These are phyloP conservation scores for Acanthopleura granulata DNA, from an alignment of 2,888 invertebrate genomes.

Conservation along the genomic window DNA sequence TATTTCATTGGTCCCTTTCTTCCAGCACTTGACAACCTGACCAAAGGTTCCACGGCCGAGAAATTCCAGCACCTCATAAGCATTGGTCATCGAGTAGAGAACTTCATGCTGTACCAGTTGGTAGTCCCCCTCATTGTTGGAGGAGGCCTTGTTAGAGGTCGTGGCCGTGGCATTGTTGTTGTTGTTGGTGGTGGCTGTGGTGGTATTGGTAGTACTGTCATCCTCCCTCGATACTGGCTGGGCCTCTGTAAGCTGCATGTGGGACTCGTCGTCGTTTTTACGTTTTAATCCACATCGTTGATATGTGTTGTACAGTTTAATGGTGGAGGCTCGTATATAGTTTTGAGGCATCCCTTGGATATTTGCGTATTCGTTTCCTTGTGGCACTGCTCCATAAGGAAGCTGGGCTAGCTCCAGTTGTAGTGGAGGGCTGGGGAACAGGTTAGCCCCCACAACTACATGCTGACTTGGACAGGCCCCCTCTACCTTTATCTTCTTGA, in stretches of 20 bases:
- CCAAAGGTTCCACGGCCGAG: conserved; percentile 99
- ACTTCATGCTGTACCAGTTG: conserved; percentile 98
- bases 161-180: conserved; percentile 41
- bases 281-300: conserved; percentile 71
- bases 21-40: conserved; percentile 99
- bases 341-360: conserved; percentile 69
- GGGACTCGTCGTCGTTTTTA: conserved; percentile 62
- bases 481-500: conserved; percentile 62
- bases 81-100: conserved; percentile 91
- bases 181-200: conserved; percentile 35
- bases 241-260: conserved; percentile 63
- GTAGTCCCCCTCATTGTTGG: conserved; percentile 89
- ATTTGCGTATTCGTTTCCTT: conserved; percentile 34
- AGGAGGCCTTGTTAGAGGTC: conserved; percentile 54
- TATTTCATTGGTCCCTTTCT: conserved; percentile 99
- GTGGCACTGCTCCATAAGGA: conserved; percentile 20
- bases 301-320: conserved; percentile 79
- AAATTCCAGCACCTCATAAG: conserved; percentile 98
- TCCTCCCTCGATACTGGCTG: conserved; percentile 65
- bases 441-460: conserved; percentile 41
- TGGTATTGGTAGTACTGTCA: conserved; percentile 59
- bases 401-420: conserved; percentile 4
- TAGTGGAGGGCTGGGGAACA: conserved; percentile 3
- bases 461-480: conserved; percentile 43
- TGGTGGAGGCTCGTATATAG: conserved; percentile 78